These are phyloP conservation scores for Lithophane leautieri DNA, from an alignment of 2,888 invertebrate species.

Conservation along the genomic window DNA sequence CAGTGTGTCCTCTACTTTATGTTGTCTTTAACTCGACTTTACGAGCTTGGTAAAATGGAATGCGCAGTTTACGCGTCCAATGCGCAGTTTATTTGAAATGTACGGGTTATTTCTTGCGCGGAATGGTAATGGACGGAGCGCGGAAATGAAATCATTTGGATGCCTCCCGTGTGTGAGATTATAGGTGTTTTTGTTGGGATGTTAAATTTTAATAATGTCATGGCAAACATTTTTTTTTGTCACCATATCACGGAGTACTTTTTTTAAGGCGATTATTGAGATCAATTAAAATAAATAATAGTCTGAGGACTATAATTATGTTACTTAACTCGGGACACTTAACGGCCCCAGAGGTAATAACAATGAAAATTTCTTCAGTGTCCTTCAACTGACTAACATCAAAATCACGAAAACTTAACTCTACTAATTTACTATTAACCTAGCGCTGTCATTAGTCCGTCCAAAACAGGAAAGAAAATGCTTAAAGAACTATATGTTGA, in stretches of 20 bases:
- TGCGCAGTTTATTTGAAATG: slow-evolving; percentile 68
- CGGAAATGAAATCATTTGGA: slow-evolving; percentile 60
- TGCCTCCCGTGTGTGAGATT: slow-evolving; percentile 30
- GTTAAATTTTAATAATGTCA: neutral
- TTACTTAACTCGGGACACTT: too few relatives aligned
- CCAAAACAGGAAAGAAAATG: too few relatives aligned
- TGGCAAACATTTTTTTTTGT: neutral
- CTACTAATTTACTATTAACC: neutral
- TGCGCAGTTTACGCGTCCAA: slow-evolving; percentile 72
- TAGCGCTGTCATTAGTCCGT: neutral
- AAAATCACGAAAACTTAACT: neutral
- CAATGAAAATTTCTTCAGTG: too few relatives aligned
- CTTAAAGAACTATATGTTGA: too few relatives aligned
- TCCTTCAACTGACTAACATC: too few relatives aligned
- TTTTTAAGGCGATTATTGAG: neutral
- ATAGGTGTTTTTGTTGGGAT: slow-evolving; percentile 1
- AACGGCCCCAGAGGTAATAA: too few relatives aligned
- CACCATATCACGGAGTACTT: too few relatives aligned
- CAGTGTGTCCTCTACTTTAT: slow-evolving; percentile 54
- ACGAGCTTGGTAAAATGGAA: slow-evolving; percentile 70
- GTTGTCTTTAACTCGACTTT: slow-evolving; percentile 61
- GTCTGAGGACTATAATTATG: neutral
- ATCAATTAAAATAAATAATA: neutral
- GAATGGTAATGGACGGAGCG: slow-evolving; percentile 68
- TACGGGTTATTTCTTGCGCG: slow-evolving; percentile 67